phyloP scores from a whole-genome alignment of 2,888 invertebrate species.

The Timandra comae region DNA sequence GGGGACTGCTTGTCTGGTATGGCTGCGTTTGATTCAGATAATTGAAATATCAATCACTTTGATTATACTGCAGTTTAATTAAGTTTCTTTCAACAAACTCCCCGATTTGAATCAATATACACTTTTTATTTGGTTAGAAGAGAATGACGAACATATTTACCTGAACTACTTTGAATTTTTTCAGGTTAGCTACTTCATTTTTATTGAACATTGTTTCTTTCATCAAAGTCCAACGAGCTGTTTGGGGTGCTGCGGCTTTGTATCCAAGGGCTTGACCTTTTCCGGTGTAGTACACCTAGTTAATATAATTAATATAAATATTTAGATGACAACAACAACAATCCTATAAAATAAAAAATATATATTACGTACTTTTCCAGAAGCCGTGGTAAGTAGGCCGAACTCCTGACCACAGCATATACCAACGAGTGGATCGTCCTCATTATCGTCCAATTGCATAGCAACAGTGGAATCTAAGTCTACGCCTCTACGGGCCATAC shows the following conservation, averaged over 20 bases:
- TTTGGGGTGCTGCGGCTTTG: constrained; percentile 77
- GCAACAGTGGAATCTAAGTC: constrained; percentile 71
- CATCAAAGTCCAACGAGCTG: constrained; percentile 80
- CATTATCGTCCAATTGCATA: constrained; percentile 75
- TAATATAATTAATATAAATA: constrained; percentile 3
- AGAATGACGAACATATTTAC: too few species aligned
- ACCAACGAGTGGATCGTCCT: constrained; percentile 87
- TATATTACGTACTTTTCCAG: constrained; percentile 81
- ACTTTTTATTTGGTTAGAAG: too few species aligned
- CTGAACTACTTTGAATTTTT: constrained; percentile 56
- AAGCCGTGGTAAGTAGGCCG: constrained; percentile 87
- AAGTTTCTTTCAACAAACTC: too few species aligned
- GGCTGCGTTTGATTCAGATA: too few species aligned
- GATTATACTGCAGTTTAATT: too few species aligned
- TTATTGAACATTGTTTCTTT: constrained; percentile 63
- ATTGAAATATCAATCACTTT: too few species aligned
- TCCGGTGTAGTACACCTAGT: constrained; percentile 87
- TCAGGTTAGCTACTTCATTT: constrained; percentile 49
- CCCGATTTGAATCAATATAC: too few species aligned
- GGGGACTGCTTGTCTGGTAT: too few species aligned
- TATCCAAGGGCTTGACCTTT: constrained; percentile 91
- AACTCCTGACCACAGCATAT: constrained; percentile 94
- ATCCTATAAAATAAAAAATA: background rate
- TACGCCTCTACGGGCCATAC: constrained; percentile 35
- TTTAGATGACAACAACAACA: background rate